Base-by-base conservation (phyloP, 2,113 vertebrate genomes). In the Macquaria ambigua region DNA sequence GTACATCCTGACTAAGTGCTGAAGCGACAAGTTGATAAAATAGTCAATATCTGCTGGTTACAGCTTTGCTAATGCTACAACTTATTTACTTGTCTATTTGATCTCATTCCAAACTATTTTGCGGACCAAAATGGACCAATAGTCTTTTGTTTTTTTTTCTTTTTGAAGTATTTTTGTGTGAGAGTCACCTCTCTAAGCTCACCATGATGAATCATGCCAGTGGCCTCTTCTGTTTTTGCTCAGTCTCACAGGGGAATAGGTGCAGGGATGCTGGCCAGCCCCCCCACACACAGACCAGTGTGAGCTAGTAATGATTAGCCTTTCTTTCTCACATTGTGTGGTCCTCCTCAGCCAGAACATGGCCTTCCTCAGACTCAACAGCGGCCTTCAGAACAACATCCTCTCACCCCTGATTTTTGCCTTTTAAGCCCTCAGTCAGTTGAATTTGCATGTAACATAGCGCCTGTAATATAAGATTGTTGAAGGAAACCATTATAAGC, bases 281-380 rank as follows among this genome's bases (percentile, higher is more conserved):
- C 7, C n/a, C 12, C 52, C 59, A 39, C 20, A 11, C 41, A 61
- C 66, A 66, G n/a, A 76, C 37, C 50, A 71, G n/a, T 58, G 31
- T 59, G 48, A 28, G 23, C n/a, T 53, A 77, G 31, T 56, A 28
- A 46, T 25, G 48, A 83, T 82, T 70, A 48, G 55, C 34, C 53
- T 21, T 71, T 74, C 21, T 67, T 21, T 23, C 31, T n/a, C 62
- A 58, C 58, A 74, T 66, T 82, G 50, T 34, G 46, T 50, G 43
- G 58, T 56, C 68, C 68, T 81, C 69, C 73, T 84, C 73, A 55
- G 31, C 0, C 79, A 43, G 48, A 79, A 72, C 55, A 78, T 56
- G 56, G 72, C 21, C 34, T 28, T 34, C 58, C 25, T 81, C 10
- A 39, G 31, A n/a, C 23, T 34, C 15, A n/a, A 21, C 25, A 28